Evolutionary conservation across 1,140 invertebrate genomes (phyloP).

Genomic region (Euschistus heros): DNA sequence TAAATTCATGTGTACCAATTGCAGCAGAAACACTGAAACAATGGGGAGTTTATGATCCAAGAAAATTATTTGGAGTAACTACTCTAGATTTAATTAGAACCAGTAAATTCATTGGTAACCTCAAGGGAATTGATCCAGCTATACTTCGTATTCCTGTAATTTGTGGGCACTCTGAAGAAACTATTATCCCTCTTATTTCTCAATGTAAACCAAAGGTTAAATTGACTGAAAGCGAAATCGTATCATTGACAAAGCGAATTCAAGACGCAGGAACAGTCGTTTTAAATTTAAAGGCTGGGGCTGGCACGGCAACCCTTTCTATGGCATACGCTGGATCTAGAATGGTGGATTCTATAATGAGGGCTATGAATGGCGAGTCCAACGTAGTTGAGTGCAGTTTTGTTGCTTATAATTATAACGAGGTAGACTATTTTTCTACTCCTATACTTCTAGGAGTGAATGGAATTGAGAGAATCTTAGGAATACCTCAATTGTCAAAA

Average conservation of each 20-base stretch:
- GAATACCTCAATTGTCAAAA: conserved; percentile 73
- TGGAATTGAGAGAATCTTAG: conserved; percentile 89
- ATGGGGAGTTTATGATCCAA: conserved; percentile 77
- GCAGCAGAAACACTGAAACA: conserved; percentile 93
- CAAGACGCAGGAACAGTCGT: conserved; percentile 98
- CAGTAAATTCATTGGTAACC: conserved; percentile 74
- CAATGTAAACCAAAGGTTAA: conserved; percentile 66
- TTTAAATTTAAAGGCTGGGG: conserved; percentile 98
- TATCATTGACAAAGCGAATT: conserved; percentile 75
- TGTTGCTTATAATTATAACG: conserved; percentile 79
- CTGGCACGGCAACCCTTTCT: conserved; percentile 95
- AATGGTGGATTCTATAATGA: conserved; percentile 71
- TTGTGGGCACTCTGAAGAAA: conserved; percentile 96
- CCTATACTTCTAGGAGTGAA: conserved; percentile 84
- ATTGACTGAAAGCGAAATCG: conserved; percentile 59
- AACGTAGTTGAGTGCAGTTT: conserved; percentile 90
- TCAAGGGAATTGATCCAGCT: conserved; percentile 36
- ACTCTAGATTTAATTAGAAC: conserved; percentile 93
- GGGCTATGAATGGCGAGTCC: conserved; percentile 74
- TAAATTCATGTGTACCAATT: conserved; percentile 97
- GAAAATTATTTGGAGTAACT: conserved; percentile 88
- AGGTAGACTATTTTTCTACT: conserved; percentile 88
- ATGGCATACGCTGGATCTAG: conserved; percentile 96
- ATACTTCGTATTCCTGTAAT: conserved; percentile 85
- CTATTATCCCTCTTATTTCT: conserved; percentile 92